phyloP scores from a whole-genome alignment of 1,140 invertebrate genomes.

The Ooceraea biroi region DNA sequence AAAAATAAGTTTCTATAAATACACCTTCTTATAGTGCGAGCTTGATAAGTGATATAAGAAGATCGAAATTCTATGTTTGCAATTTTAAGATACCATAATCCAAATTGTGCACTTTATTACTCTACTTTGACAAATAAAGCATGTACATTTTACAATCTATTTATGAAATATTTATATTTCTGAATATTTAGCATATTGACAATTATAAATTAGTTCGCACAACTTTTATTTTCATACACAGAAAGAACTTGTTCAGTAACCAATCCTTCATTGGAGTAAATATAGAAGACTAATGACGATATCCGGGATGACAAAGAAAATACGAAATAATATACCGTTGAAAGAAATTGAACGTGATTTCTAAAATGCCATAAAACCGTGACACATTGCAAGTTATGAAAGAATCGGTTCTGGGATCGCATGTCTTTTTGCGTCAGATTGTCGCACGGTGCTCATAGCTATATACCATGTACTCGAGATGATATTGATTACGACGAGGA shows the following conservation, averaged over 20 bases:
- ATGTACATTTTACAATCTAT: background rate
- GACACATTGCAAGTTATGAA: background rate
- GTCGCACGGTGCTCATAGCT: constrained; percentile 8
- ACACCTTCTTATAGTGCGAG: too few species aligned
- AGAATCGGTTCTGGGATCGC: constrained; percentile 6
- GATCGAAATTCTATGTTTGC: background rate
- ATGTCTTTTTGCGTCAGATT: constrained; percentile 9
- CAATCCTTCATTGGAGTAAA: background rate
- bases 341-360: constrained; percentile 29
- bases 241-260: background rate
- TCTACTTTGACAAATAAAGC: background rate
- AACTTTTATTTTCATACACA: background rate
- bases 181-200: background rate
- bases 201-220: background rate
- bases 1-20: too few species aligned
- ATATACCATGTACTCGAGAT: constrained; percentile 24
- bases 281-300: background rate
- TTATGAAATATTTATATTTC: background rate
- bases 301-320: constrained; percentile 1
- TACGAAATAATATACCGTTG: constrained; percentile 7
- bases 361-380: constrained; percentile 13
- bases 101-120: background rate
- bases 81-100: background rate
- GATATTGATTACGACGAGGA: constrained; percentile 60
- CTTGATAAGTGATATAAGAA: too few species aligned